Conservation (phyloP, 2,797 vertebrate species). For the Anolis apletophallus region DNA sequence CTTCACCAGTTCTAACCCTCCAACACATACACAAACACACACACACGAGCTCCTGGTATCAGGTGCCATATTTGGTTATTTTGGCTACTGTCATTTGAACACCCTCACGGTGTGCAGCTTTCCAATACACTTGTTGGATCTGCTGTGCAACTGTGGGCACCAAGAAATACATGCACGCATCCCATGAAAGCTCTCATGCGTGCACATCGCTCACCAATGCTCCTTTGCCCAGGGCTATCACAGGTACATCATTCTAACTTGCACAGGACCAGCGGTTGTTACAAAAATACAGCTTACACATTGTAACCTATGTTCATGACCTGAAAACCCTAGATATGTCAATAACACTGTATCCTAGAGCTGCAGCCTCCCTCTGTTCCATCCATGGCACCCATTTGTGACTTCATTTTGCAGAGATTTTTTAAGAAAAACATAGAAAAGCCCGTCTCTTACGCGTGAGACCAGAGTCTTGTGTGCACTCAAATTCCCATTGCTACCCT, state of each 20-base stretch:
- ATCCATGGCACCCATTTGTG: neutral
- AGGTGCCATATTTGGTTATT: neutral
- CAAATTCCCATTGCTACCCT: conserved; percentile 8
- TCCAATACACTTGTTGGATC: neutral
- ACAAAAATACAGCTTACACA: neutral
- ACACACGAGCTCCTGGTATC: neutral
- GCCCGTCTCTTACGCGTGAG: neutral
- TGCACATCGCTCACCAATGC: neutral
- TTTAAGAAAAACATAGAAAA: neutral
- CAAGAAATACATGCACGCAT: neutral
- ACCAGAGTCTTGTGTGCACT: neutral
- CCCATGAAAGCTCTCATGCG: neutral
- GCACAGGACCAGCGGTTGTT: neutral
- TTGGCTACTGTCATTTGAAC: neutral
- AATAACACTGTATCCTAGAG: neutral
- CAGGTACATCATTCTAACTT: neutral
- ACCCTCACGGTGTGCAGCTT: neutral
- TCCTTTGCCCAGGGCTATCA: neutral
- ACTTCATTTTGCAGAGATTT: neutral
- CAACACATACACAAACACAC: neutral
- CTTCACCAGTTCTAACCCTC: neutral
- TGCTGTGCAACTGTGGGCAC: neutral
- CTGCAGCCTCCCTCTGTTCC: neutral
- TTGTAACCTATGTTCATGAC: neutral
- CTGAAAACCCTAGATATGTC: neutral